Evolutionary conservation across 2,888 invertebrate genomes (phyloP).

Genomic region (Eilema caniola): DNA sequence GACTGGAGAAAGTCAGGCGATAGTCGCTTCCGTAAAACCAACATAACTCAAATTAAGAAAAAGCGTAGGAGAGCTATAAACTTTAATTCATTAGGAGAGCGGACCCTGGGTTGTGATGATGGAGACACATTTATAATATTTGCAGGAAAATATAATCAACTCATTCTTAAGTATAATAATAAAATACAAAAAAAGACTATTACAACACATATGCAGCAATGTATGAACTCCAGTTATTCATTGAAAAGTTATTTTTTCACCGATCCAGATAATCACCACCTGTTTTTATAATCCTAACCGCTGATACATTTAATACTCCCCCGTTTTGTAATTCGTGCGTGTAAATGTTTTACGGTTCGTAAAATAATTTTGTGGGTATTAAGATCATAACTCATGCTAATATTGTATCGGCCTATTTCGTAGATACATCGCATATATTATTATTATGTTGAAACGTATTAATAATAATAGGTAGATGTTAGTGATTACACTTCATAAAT

Average conservation of each 20-base stretch:
- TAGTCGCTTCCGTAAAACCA: too few relatives aligned
- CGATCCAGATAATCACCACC: slow-evolving; percentile 25
- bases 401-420: slow-evolving; percentile 32
- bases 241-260: slow-evolving; percentile 9
- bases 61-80: too few relatives aligned
- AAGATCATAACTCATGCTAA: slow-evolving; percentile 25
- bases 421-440: slow-evolving; percentile 7
- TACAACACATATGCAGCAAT: not conserved
- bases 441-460: slow-evolving; percentile 4
- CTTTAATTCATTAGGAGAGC: too few relatives aligned
- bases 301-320: slow-evolving; percentile 47
- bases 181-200: too few relatives aligned
- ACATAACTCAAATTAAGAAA: too few relatives aligned
- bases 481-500: not conserved
- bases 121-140: too few relatives aligned
- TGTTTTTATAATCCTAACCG: slow-evolving; percentile 42
- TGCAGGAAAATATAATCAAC: too few relatives aligned
- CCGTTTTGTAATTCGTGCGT: slow-evolving; percentile 37
- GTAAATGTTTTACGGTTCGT: slow-evolving; percentile 43
- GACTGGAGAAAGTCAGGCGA: too few relatives aligned
- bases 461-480: not conserved
- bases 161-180: too few relatives aligned
- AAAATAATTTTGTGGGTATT: slow-evolving; percentile 49
- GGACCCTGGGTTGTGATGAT: too few relatives aligned
- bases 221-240: not conserved